phyloP scores from a whole-genome alignment of 2,113 vertebrate genomes.

The Corythornis cristatus region DNA sequence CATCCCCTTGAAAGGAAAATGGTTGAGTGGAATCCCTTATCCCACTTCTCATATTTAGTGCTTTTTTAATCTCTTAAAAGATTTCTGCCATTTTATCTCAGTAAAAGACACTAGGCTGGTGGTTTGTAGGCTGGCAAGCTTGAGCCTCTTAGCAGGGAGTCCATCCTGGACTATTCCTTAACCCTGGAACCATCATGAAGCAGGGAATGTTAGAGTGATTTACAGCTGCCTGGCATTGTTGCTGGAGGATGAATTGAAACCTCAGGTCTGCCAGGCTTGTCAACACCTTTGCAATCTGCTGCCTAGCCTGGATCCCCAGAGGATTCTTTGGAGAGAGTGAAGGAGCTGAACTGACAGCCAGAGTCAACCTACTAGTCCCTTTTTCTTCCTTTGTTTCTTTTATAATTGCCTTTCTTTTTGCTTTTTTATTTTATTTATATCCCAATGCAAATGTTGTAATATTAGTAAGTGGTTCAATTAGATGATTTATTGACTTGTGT shows the following conservation, averaged over 20 bases:
- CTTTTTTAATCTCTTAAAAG: neutral
- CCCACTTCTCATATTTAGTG: neutral
- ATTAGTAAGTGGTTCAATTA: constrained; percentile 52
- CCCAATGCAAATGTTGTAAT: constrained; percentile 43
- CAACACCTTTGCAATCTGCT: constrained; percentile 40
- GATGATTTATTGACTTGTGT: constrained; percentile 48
- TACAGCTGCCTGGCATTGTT: constrained; percentile 28
- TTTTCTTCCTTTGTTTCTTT: constrained; percentile 46
- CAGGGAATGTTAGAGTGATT: neutral
- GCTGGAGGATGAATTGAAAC: constrained; percentile 10
- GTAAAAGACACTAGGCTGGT: neutral
- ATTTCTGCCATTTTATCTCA: neutral
- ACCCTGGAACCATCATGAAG: neutral
- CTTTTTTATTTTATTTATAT: constrained; percentile 33
- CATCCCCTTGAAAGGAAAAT: neutral
- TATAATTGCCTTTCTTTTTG: constrained; percentile 26
- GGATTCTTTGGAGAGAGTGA: neutral
- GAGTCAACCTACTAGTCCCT: neutral
- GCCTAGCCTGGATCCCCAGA: neutral
- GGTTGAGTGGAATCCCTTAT: neutral
- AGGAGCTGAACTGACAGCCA: constrained; percentile 24
- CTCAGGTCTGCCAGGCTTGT: constrained; percentile 12
- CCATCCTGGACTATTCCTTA: neutral
- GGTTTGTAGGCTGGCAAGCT: neutral
- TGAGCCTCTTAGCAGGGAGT: neutral